Conservation (phyloP, 2,797 vertebrate species). For the Anisognathus igniventris region DNA sequence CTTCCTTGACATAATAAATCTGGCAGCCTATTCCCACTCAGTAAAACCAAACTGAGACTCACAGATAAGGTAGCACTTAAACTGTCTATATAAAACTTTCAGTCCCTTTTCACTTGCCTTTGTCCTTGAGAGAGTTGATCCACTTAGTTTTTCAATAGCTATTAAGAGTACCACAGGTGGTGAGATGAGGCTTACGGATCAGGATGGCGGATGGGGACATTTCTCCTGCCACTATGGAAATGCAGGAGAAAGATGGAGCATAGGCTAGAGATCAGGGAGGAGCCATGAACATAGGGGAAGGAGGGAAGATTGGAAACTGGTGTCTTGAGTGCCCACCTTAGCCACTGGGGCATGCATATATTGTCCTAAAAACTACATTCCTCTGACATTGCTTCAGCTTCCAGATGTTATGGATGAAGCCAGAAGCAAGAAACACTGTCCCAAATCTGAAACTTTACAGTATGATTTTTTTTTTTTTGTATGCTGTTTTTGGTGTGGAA, state of each 20-base stretch:
- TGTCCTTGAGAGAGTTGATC: neutral
- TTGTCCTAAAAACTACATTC: neutral
- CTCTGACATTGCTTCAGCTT: neutral
- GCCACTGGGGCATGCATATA: neutral
- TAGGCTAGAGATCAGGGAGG: neutral
- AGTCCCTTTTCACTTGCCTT: neutral
- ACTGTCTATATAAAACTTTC: neutral
- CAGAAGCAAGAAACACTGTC: neutral
- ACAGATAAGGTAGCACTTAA: neutral
- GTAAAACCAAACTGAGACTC: neutral
- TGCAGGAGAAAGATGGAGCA: neutral
- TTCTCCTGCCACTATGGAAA: neutral
- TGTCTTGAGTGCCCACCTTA: neutral
- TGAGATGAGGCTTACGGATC: neutral
- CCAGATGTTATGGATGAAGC: neutral
- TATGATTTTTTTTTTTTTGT: neutral
- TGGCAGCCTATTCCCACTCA: neutral
- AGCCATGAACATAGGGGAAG: neutral
- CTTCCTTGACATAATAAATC: neutral
- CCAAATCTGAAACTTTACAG: neutral
- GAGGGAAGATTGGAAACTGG: neutral
- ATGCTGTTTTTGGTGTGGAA: neutral
- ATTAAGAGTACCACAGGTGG: neutral
- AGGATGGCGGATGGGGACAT: rapidly evolving
- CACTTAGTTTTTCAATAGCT: neutral